These are phyloP conservation scores for Eulemur albifrons DNA, from an alignment of 2,797 vertebrate genomes.

Conservation along the genomic window DNA sequence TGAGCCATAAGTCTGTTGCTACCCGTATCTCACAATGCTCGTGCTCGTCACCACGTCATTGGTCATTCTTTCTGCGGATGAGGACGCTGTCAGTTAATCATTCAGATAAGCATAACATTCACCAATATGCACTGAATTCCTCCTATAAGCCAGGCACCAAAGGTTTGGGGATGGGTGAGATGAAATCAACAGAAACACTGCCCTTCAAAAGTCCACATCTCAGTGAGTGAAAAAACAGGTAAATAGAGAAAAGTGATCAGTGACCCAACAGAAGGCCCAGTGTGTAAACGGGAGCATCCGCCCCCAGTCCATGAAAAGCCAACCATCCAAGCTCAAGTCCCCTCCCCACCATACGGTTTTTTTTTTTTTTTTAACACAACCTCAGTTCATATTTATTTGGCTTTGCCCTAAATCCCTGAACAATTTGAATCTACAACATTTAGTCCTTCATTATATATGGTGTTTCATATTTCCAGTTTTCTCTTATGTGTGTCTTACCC, in stretches of 20 bases:
- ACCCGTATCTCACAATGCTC: neutral
- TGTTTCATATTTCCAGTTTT: neutral
- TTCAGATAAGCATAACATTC: neutral
- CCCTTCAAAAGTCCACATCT: neutral
- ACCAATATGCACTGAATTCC: neutral
- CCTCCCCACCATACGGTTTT: fast-evolving
- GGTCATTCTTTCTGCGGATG: neutral
- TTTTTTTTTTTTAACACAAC: neutral
- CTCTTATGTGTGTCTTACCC: neutral
- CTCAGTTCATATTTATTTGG: neutral
- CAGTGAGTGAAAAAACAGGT: neutral
- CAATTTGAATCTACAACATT: neutral
- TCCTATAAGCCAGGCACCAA: neutral
- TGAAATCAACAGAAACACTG: neutral
- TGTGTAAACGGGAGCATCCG: neutral
- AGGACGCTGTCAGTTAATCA: neutral
- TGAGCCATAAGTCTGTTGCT: neutral
- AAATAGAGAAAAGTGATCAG: neutral
- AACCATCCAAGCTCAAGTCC: neutral
- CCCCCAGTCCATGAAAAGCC: fast-evolving
- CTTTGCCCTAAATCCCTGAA: neutral
- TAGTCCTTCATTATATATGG: neutral
- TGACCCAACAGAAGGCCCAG: neutral
- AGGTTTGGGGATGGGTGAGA: neutral
- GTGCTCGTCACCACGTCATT: neutral